phyloP scores from a whole-genome alignment of 2,797 vertebrate species.

The Rousettus madagascariensis region DNA sequence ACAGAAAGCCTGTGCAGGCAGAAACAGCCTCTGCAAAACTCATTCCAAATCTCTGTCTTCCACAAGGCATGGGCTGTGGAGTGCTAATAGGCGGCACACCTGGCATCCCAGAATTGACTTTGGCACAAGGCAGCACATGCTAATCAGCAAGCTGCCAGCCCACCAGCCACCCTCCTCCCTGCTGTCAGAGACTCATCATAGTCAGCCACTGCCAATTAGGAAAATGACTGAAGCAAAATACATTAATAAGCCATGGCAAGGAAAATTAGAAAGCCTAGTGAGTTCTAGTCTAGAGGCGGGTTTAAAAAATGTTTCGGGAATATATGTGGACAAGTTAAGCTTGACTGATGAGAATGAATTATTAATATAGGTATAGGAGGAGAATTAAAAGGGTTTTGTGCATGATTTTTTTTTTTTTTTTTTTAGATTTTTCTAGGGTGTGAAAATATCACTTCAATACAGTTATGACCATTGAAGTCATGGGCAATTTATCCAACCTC shows the following conservation, averaged over 20 bases:
- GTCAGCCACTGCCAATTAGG: slow-evolving; percentile 43
- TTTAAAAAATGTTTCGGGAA: neutral
- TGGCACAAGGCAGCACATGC: slow-evolving; percentile 58
- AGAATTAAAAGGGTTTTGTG: neutral
- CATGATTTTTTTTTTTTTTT: neutral
- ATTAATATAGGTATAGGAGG: neutral
- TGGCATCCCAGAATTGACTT: slow-evolving; percentile 58
- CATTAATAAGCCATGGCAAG: slow-evolving; percentile 36
- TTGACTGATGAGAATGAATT: neutral
- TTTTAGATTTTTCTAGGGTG: neutral
- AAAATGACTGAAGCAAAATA: slow-evolving; percentile 43
- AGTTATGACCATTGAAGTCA: neutral
- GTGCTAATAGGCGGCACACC: slow-evolving; percentile 48
- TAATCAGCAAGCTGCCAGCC: slow-evolving; percentile 62
- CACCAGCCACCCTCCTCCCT: neutral
- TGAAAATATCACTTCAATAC: neutral
- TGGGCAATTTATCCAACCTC: neutral
- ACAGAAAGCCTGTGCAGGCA: neutral
- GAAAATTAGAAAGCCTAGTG: neutral
- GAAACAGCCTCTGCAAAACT: neutral
- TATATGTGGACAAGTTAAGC: neutral
- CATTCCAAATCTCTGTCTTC: neutral
- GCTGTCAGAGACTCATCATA: neutral
- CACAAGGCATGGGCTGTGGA: neutral
- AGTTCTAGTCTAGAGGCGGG: neutral